A percentile compares a stretch with the other conserved stretches of the same genome.
Evolutionary conservation across 2,797 vertebrate species (phyloP).

Genomic region (Phaenicophaeus curvirostris): DNA sequence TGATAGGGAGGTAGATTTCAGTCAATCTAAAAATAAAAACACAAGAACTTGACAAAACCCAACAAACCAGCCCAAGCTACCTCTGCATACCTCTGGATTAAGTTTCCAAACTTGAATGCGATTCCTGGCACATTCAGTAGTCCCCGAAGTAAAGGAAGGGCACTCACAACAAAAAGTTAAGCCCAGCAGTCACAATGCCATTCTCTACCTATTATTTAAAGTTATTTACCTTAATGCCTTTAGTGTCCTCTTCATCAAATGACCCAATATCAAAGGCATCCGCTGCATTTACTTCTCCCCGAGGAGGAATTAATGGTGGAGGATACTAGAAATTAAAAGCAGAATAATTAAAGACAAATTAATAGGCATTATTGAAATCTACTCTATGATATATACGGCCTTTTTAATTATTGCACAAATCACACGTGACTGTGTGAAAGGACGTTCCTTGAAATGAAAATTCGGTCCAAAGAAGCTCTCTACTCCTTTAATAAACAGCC

Average conservation of each 20-base stretch:
- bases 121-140: background rate
- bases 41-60: background rate
- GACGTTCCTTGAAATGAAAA: background rate
- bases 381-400: background rate
- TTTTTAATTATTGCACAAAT: background rate
- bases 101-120: background rate
- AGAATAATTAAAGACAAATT: background rate
- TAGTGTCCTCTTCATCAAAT: conserved; percentile 98
- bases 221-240: conserved; percentile 91
- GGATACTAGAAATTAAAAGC: conserved; percentile 82
- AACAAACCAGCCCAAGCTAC: background rate
- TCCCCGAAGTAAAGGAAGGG: background rate
- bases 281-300: conserved; percentile 96
- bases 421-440: background rate
- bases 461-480: background rate
- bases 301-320: conserved; percentile 92
- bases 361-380: background rate
- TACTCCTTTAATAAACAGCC: background rate
- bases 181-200: background rate
- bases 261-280: conserved; percentile 98
- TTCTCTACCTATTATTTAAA: background rate
- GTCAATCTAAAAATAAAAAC: background rate
- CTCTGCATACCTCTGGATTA: background rate
- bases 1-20: background rate
- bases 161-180: background rate